Evolutionary conservation across 2,888 invertebrate species (phyloP).

Genomic region (Drosophila meridionalis): DNA sequence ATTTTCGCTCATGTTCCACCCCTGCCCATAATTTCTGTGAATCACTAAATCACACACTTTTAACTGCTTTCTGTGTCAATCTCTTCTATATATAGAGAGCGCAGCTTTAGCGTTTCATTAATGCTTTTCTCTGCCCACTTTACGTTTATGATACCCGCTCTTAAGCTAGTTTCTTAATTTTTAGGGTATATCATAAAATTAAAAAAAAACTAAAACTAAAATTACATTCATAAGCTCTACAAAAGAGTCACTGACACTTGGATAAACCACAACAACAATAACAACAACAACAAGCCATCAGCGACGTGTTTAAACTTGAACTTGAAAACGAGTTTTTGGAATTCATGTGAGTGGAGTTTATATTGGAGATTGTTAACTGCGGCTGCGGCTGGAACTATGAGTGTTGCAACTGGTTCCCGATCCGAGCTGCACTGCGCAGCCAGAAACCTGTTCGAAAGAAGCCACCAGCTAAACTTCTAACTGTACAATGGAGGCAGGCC

Average conservation of each 20-base stretch:
- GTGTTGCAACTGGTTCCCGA: slow-evolving; percentile 66
- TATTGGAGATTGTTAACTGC: slow-evolving; percentile 34
- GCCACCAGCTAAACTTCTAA: slow-evolving; percentile 44
- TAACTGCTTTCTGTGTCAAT: neutral
- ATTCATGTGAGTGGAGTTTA: slow-evolving; percentile 34
- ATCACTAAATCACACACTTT: neutral
- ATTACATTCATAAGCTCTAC: slow-evolving; percentile 54
- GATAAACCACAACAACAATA: slow-evolving; percentile 43
- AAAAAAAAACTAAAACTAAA: slow-evolving; percentile 24
- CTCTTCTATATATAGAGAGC: neutral
- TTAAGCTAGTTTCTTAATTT: neutral
- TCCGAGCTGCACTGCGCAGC: slow-evolving; percentile 46
- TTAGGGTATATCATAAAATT: slow-evolving; percentile 22
- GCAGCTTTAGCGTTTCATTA: neutral
- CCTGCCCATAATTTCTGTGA: neutral
- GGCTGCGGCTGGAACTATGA: slow-evolving; percentile 14
- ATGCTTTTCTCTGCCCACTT: neutral
- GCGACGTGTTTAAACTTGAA: slow-evolving; percentile 75
- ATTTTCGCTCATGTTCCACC: neutral
- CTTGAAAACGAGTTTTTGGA: slow-evolving; percentile 79
- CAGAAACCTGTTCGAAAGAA: slow-evolving; percentile 59
- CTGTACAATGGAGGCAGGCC: slow-evolving; percentile 45
- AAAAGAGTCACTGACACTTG: slow-evolving; percentile 78
- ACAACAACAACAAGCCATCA: slow-evolving; percentile 22
- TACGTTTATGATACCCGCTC: slow-evolving; percentile 1